Conservation (phyloP, 2,113 vertebrate species). For the Neomonachus schauinslandi region DNA sequence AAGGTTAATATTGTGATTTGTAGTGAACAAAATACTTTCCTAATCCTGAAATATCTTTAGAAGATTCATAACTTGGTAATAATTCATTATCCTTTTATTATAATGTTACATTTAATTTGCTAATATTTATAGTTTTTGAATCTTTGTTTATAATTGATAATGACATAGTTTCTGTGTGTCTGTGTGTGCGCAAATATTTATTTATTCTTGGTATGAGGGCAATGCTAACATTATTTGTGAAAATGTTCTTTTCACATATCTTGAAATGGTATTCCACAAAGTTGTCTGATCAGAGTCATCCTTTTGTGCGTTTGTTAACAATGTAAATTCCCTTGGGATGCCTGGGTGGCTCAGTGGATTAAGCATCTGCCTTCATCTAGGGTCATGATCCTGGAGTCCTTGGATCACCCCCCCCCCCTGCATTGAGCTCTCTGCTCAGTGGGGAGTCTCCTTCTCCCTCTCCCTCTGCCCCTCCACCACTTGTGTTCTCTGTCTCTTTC, state of each 20-base stretch:
- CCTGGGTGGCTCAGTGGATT: too few species aligned
- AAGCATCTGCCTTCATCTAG: too few species aligned
- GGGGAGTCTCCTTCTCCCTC: too few species aligned
- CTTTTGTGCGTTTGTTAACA: neutral
- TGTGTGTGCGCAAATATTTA: neutral
- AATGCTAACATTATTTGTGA: slow-evolving; percentile 1
- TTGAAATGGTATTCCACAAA: neutral
- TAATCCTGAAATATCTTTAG: neutral
- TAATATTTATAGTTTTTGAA: slow-evolving; percentile 5
- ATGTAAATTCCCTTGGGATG: neutral
- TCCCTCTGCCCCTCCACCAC: too few species aligned
- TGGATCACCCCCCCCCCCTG: too few species aligned
- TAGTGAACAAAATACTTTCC: neutral
- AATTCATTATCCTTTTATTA: neutral
- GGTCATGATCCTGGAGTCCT: too few species aligned
- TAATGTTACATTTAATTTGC: neutral
- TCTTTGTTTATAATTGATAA: neutral
- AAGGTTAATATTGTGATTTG: neutral
- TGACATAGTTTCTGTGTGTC: neutral
- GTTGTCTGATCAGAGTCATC: neutral
- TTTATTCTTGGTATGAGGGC: neutral
- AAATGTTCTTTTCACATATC: neutral
- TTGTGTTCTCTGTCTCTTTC: too few species aligned
- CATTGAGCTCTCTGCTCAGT: too few species aligned
- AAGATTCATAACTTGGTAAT: neutral